Conservation (phyloP, 2,888 invertebrate species). For the Hypercompe scribonia region DNA sequence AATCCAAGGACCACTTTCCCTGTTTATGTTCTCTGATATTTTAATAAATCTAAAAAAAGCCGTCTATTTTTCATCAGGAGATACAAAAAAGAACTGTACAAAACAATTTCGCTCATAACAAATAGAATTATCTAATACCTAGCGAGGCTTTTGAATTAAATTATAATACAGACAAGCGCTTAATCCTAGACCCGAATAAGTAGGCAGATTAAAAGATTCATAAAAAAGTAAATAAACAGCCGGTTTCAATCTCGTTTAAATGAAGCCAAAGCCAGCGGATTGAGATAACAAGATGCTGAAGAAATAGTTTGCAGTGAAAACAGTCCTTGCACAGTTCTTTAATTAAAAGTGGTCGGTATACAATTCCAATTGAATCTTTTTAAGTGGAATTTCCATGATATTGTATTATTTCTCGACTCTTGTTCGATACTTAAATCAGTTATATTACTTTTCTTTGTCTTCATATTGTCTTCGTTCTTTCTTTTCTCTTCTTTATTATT, state of each 20-base stretch:
- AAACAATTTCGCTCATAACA: conserved; percentile 9
- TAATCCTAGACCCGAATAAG: conserved; percentile 35
- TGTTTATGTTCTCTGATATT: neutral
- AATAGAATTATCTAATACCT: neutral
- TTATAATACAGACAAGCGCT: conserved; percentile 14
- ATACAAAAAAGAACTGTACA: conserved; percentile 4
- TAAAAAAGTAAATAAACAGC: conserved; percentile 44
- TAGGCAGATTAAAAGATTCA: conserved; percentile 34
- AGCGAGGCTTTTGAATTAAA: neutral
- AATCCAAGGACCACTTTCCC: neutral
- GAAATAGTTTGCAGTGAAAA: conserved; percentile 41
- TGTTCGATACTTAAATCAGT: neutral
- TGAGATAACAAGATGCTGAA: conserved; percentile 42
- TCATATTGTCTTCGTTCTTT: no score
- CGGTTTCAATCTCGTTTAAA: conserved; percentile 46
- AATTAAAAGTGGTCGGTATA: conserved; percentile 43
- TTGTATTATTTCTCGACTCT: neutral
- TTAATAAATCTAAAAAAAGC: conserved; percentile 1
- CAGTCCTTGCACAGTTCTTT: conserved; percentile 43
- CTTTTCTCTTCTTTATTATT: no score
- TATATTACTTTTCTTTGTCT: neutral
- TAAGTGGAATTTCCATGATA: conserved; percentile 17
- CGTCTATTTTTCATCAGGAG: conserved; percentile 2
- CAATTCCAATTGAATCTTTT: conserved; percentile 36
- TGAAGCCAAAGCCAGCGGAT: conserved; percentile 38